phyloP scores from a whole-genome alignment of 2,797 vertebrate genomes.

The Neosilurus hyrtlii region DNA sequence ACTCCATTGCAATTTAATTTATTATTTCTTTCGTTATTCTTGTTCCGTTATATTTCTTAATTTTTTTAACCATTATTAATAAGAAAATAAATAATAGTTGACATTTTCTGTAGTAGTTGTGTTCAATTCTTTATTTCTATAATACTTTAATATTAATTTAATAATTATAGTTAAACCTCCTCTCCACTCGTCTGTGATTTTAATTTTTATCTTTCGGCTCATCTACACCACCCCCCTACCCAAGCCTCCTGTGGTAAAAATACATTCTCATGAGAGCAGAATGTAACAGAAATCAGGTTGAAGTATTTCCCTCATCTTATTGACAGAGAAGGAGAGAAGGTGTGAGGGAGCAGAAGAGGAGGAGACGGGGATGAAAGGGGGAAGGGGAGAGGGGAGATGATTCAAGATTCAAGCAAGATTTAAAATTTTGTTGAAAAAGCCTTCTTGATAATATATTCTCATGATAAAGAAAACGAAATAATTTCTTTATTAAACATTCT shows the following conservation, averaged over 20 bases:
- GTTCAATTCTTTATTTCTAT: neutral
- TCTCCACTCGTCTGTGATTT: neutral
- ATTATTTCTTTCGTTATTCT: neutral
- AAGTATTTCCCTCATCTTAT: neutral
- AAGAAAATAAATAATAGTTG: neutral
- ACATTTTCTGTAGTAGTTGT: neutral
- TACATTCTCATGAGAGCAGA: neutral
- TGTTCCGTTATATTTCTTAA: neutral
- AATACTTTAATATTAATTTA: neutral
- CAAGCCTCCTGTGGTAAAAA: neutral
- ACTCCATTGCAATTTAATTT: neutral
- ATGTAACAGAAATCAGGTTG: slow-evolving; percentile 4
- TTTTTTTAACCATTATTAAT: neutral
- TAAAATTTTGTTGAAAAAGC: too few relatives aligned
- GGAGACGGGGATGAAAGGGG: too few relatives aligned
- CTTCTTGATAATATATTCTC: too few relatives aligned
- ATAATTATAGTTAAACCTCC: neutral
- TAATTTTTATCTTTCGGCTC: neutral
- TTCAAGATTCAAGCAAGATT: too few relatives aligned
- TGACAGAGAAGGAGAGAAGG: slow-evolving; percentile 5
- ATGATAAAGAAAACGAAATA: too few relatives aligned
- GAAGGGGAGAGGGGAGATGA: too few relatives aligned
- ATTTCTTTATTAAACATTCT: neutral
- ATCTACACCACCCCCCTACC: neutral
- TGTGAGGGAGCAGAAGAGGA: slow-evolving; percentile 8